Evolutionary conservation across 2,113 vertebrate genomes (phyloP).

Genomic region (Grantiella picta): DNA sequence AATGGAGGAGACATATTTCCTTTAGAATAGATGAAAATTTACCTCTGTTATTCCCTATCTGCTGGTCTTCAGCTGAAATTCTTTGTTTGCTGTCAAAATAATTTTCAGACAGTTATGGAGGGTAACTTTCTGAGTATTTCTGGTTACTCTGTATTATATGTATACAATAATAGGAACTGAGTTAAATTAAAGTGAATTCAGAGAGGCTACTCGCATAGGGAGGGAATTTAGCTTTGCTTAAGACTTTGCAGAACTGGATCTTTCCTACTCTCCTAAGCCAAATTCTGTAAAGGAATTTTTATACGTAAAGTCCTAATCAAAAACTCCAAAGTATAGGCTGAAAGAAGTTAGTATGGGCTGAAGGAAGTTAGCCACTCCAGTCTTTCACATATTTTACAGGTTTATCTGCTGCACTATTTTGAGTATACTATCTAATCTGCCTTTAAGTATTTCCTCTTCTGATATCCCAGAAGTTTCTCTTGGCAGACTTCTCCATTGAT

Average conservation of each 20-base stretch:
- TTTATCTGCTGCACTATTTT: slow-evolving; percentile 56
- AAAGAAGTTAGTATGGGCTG: not conserved
- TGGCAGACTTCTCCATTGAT: slow-evolving; percentile 57
- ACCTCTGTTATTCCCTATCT: not conserved
- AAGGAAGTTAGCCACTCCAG: not conserved
- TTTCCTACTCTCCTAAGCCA: not conserved
- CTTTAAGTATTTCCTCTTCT: slow-evolving; percentile 65
- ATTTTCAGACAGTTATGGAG: not conserved
- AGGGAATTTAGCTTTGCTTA: not conserved
- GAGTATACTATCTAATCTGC: slow-evolving; percentile 71
- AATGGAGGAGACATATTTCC: not conserved
- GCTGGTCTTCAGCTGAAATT: not conserved
- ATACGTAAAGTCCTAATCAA: not conserved
- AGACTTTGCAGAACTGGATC: not conserved
- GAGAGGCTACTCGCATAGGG: not conserved
- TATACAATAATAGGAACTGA: not conserved
- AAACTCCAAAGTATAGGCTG: not conserved
- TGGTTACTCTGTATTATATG: not conserved
- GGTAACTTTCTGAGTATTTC: not conserved
- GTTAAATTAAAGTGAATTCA: not conserved
- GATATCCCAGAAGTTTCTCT: slow-evolving; percentile 51
- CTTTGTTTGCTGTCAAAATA: not conserved
- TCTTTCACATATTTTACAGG: not conserved
- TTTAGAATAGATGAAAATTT: not conserved
- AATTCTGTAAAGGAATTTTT: not conserved